Conservation (phyloP, 2,113 vertebrate species). For the Etheostoma cragini region DNA sequence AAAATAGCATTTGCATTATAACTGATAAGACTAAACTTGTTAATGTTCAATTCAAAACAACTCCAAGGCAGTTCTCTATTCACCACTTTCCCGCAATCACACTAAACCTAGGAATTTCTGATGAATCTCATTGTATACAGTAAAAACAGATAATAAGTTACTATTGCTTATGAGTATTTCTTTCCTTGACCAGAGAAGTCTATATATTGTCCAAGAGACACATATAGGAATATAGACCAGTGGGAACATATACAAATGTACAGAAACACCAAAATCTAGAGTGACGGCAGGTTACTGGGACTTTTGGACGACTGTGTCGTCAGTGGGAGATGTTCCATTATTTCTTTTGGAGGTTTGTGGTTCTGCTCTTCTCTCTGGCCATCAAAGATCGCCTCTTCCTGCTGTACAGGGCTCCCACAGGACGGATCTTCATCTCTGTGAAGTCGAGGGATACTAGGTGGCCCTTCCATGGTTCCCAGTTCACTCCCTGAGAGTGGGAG, state of each 20-base stretch:
- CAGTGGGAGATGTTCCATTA: not conserved
- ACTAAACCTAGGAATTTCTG: constrained; percentile 30
- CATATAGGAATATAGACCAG: not conserved
- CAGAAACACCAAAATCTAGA: constrained; percentile 43
- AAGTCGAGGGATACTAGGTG: constrained; percentile 90
- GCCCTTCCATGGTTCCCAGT: constrained; percentile 94
- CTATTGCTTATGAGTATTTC: not conserved
- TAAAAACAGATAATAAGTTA: constrained; percentile 59
- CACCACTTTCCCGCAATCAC: constrained; percentile 25
- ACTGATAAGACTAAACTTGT: constrained; percentile 6
- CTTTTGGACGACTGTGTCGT: not conserved
- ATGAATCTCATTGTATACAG: constrained; percentile 13
- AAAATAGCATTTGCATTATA: constrained; percentile 6
- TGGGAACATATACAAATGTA: constrained; percentile 23
- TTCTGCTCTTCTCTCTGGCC: constrained; percentile 63
- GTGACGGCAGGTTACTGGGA: constrained; percentile 27
- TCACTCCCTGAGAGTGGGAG: constrained; percentile 84
- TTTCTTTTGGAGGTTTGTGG: constrained; percentile 30
- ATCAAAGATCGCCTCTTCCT: constrained; percentile 82
- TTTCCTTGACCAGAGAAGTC: not conserved
- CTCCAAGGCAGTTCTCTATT: constrained; percentile 2
- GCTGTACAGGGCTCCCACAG: constrained; percentile 67
- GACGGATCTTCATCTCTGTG: constrained; percentile 90
- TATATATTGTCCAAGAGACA: constrained; percentile 14
- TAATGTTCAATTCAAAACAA: constrained; percentile 28